Conservation (phyloP, 2,797 vertebrate species). For the Gallinago nigripennis region DNA sequence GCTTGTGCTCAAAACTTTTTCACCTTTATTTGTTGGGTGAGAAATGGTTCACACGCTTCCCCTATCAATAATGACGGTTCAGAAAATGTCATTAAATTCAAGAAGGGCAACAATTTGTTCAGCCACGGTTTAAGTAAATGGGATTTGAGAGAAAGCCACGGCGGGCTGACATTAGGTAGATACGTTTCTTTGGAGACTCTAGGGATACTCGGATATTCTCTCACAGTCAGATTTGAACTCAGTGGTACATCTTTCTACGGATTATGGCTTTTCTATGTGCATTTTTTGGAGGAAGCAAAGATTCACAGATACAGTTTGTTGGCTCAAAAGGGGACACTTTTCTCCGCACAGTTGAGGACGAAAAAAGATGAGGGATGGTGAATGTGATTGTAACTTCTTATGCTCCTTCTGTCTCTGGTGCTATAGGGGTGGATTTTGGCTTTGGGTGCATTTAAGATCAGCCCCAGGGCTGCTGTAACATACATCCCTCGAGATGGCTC, state of each 20-base stretch:
- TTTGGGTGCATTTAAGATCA: neutral
- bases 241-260: neutral
- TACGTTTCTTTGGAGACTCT: neutral
- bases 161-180: neutral
- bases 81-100: constrained; percentile 66
- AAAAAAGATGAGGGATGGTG: neutral
- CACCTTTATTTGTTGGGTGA: constrained; percentile 62
- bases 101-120: constrained; percentile 66
- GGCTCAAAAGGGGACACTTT: neutral
- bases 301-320: neutral
- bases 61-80: constrained; percentile 41
- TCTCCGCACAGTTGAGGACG: neutral
- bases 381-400: neutral
- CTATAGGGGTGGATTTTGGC: neutral
- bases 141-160: constrained; percentile 27
- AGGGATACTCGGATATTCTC: neutral
- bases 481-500: neutral
- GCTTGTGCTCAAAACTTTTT: constrained; percentile 63
- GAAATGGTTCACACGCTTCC: constrained; percentile 51
- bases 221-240: neutral
- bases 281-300: neutral
- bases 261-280: neutral
- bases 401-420: neutral
- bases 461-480: neutral
- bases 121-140: constrained; percentile 68